These are phyloP conservation scores for Dione juno DNA, from an alignment of 2,888 invertebrate species.

Conservation along the genomic window DNA sequence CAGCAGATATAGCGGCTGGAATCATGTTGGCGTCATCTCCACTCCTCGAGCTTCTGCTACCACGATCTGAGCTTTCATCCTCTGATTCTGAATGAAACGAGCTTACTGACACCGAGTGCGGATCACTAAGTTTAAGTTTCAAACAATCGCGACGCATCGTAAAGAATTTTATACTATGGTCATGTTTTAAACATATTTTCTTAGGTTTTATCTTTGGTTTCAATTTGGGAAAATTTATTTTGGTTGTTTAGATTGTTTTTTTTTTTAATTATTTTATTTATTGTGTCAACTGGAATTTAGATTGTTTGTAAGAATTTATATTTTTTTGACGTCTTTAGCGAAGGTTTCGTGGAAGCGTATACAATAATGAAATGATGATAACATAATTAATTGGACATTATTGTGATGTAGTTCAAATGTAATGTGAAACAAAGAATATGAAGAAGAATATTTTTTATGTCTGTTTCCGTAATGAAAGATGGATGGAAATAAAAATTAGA, in stretches of 20 bases:
- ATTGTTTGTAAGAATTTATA: neutral
- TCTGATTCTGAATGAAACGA: conserved; percentile 77
- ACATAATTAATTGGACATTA: too few relatives aligned
- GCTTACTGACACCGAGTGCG: conserved; percentile 64
- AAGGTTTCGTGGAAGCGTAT: neutral
- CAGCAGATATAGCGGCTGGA: conserved; percentile 53
- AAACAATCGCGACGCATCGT: conserved; percentile 76
- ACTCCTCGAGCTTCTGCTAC: conserved; percentile 59
- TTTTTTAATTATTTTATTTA: conserved; percentile 10
- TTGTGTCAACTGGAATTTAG: conserved; percentile 10
- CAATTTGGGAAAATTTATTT: conserved; percentile 45
- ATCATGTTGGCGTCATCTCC: conserved; percentile 60
- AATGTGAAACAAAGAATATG: too few relatives aligned
- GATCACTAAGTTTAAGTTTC: conserved; percentile 76
- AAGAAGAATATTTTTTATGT: too few relatives aligned
- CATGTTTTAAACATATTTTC: conserved; percentile 31
- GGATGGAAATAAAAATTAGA: too few relatives aligned
- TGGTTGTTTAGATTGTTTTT: neutral
- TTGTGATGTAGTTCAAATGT: too few relatives aligned
- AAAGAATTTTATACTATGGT: conserved; percentile 11
- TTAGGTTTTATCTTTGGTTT: conserved; percentile 48
- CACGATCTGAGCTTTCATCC: conserved; percentile 68
- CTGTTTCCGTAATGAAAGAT: too few relatives aligned
- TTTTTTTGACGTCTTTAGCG: conserved; percentile 5
- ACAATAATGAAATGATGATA: neutral